Evolutionary conservation across 2,797 vertebrate genomes (phyloP).

Genomic region (Lemur catta): DNA sequence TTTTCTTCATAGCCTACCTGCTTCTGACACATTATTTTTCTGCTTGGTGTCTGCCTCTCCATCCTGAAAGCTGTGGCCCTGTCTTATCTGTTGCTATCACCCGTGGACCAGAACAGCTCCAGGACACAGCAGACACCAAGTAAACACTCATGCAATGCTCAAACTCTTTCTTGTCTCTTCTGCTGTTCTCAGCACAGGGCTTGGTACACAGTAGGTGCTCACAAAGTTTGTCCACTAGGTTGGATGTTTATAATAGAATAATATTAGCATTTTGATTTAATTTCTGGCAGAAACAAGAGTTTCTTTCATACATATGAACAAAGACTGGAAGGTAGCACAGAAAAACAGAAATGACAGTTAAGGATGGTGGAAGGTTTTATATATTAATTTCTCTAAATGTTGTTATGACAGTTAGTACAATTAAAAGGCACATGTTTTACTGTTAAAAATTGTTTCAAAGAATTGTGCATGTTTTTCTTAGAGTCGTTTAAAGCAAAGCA

Average conservation of each 20-base stretch:
- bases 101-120: not conserved
- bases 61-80: not conserved
- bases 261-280: not conserved
- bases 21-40: not conserved
- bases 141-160: rapidly evolving
- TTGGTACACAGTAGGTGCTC: not conserved
- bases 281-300: slow-evolving; percentile 9
- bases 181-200: not conserved
- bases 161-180: not conserved
- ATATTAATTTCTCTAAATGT: not conserved
- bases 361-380: not conserved
- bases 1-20: not conserved
- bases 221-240: not conserved
- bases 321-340: not conserved
- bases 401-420: not conserved
- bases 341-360: not conserved
- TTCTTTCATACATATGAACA: not conserved
- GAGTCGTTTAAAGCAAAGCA: not conserved
- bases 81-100: not conserved
- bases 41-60: not conserved
- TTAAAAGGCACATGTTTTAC: not conserved
- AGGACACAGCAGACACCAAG: not conserved
- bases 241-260: not conserved
- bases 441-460: slow-evolving; percentile 32
- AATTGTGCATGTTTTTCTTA: not conserved